Evolutionary conservation across 2,888 invertebrate species (phyloP), one percentile per base, ranked within the genome.

Genomic region (Blastobasis lacticolella): DNA sequence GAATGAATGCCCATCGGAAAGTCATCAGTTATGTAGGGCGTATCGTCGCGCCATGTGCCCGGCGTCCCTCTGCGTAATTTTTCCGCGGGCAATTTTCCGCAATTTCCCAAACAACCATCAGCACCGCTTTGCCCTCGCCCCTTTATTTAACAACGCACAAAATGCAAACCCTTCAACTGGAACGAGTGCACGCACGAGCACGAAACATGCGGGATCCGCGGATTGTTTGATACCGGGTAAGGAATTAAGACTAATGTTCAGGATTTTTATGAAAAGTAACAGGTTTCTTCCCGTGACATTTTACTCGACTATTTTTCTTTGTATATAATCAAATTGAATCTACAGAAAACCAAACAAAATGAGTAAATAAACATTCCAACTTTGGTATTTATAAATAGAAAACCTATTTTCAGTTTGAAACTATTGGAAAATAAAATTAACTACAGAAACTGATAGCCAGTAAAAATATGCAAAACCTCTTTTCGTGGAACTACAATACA

Each of bases 1-100:
- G 77, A 79, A 84, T 81, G 82, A 82, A 85, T 83, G 76, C 78
- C 85, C 83, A 88, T 88, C 78, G 85, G 78, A 86, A 87, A 86
- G 81, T 83, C 86, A 88, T 88, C 85, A 87, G 86, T 85, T 84
- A 86, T 84, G 83, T 81, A 81, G 80, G 81, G 75, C 80, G 77
- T 75, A 80, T 75, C 77, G 80, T 73, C 75, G 74, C 73, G 78
- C 83, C 87, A 87, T 87, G 81, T 85, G 86, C 80, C 75, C 65
- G 60, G 58, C 62, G 57, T 61, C 70, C 73, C 66, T 75, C 75
- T 73, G 63, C 76, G 76, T 80, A 75, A 83, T 85, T 81, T 87
- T 84, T 82, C 76, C 80, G 68, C 73, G 68, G 74, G 73, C 78
- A 78, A 78, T 82, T 81, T 81, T 75, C 72, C 78, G 67, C 76